Evolutionary conservation across 2,797 vertebrate genomes (phyloP).

Genomic region (Dromococcyx pavoninus): DNA sequence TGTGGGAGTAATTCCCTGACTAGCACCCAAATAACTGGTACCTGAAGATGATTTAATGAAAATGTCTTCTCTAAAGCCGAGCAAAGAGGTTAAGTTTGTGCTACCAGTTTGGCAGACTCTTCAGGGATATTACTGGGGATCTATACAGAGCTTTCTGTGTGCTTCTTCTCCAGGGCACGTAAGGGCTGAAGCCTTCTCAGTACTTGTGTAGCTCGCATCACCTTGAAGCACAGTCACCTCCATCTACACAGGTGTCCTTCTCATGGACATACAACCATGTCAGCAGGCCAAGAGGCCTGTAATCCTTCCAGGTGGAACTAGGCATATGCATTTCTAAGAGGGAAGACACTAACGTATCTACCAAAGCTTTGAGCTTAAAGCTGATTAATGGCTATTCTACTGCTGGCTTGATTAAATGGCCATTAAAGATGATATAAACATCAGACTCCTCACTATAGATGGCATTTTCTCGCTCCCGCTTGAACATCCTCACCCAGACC

Average conservation of each 20-base stretch:
- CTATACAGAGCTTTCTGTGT: background rate
- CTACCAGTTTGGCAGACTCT: background rate
- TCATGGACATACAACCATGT: background rate
- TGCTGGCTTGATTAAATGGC: slow-evolving; percentile 80
- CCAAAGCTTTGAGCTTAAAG: background rate
- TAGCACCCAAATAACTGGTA: background rate
- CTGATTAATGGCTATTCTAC: slow-evolving; percentile 1
- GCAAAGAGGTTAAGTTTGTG: background rate
- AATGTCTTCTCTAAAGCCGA: background rate
- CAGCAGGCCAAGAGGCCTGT: background rate
- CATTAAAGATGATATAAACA: slow-evolving; percentile 86
- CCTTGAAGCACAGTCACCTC: background rate
- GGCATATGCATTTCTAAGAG: background rate
- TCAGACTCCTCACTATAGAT: slow-evolving; percentile 86
- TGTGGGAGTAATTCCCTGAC: background rate
- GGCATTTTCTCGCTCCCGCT: slow-evolving; percentile 84
- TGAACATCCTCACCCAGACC: slow-evolving; percentile 87
- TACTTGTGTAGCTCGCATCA: background rate
- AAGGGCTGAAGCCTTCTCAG: background rate
- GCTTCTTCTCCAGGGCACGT: background rate
- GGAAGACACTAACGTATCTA: background rate
- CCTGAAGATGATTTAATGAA: background rate
- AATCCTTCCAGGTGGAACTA: background rate
- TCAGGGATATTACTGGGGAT: background rate
- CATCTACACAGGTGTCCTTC: background rate